Conservation (phyloP, 2,888 invertebrate species). For the Sipha maydis region DNA sequence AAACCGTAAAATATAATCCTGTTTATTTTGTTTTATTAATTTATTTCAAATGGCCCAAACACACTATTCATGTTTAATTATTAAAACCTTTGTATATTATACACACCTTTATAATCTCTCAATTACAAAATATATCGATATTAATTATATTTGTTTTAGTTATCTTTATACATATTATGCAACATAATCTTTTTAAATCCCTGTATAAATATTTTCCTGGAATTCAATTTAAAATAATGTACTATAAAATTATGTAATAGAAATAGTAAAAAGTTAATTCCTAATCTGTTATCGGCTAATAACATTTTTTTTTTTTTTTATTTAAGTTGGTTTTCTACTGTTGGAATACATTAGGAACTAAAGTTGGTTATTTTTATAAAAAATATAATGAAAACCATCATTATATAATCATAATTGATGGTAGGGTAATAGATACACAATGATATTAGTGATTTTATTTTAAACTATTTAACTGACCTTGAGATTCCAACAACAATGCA, state of each 20-base stretch:
- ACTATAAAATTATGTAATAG: no score
- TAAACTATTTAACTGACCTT: background rate
- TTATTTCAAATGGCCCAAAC: slow-evolving; percentile 12
- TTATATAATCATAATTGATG: no score
- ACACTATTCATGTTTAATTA: slow-evolving; percentile 5
- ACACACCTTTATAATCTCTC: slow-evolving; percentile 28
- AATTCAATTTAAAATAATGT: background rate
- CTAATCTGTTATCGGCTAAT: no score
- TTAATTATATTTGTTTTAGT: background rate
- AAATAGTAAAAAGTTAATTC: no score
- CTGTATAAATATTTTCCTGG: background rate
- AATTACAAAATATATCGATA: background rate
- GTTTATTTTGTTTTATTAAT: background rate
- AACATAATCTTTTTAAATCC: background rate
- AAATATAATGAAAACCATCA: no score
- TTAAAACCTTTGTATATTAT: background rate
- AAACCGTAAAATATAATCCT: background rate
- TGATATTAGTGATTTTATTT: no score
- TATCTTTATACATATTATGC: background rate
- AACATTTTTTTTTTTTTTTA: no score
- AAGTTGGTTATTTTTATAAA: no score
- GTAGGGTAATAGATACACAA: no score
- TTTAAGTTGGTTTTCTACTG: no score
- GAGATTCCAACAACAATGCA: background rate
- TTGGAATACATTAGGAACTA: no score